Conservation (phyloP, 2,113 vertebrate species). For the Corydoras sp. region DNA sequence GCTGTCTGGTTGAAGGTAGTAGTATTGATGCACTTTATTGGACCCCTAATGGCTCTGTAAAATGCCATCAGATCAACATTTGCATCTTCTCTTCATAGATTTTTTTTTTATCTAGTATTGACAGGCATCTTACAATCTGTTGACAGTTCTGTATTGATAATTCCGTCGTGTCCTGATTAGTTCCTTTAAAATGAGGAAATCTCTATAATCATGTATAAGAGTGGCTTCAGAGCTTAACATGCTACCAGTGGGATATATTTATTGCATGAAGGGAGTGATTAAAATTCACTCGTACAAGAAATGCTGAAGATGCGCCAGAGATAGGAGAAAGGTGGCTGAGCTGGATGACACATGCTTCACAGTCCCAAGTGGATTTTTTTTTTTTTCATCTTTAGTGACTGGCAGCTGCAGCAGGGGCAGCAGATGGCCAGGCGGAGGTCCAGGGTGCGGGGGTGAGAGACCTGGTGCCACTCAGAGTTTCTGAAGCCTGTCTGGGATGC, state of each 20-base stretch:
- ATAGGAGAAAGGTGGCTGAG: constrained; percentile 7
- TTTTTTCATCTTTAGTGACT: constrained; percentile 48
- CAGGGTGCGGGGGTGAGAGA: constrained; percentile 54
- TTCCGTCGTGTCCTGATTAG: constrained; percentile 39
- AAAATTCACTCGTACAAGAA: constrained; percentile 13
- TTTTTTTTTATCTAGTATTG: constrained; percentile 50
- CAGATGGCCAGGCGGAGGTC: constrained; percentile 61
- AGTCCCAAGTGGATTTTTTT: not conserved
- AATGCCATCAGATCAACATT: constrained; percentile 59
- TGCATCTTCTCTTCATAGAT: constrained; percentile 47
- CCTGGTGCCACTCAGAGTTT: constrained; percentile 55
- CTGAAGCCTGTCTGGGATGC: constrained; percentile 54
- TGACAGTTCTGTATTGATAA: constrained; percentile 30
- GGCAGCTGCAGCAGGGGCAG: constrained; percentile 56
- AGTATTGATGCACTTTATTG: constrained; percentile 51
- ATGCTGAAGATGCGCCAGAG: not conserved
- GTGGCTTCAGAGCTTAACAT: constrained; percentile 22
- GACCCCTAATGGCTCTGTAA: constrained; percentile 48
- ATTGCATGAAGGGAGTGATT: not conserved
- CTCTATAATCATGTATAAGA: not conserved
- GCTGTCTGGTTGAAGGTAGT: constrained; percentile 34
- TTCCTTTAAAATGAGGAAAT: constrained; percentile 3
- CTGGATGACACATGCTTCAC: not conserved
- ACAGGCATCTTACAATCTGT: constrained; percentile 57
- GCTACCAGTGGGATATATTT: constrained; percentile 15